Base-by-base conservation (phyloP, 2,888 invertebrate species). In the Gortyna flavago region DNA sequence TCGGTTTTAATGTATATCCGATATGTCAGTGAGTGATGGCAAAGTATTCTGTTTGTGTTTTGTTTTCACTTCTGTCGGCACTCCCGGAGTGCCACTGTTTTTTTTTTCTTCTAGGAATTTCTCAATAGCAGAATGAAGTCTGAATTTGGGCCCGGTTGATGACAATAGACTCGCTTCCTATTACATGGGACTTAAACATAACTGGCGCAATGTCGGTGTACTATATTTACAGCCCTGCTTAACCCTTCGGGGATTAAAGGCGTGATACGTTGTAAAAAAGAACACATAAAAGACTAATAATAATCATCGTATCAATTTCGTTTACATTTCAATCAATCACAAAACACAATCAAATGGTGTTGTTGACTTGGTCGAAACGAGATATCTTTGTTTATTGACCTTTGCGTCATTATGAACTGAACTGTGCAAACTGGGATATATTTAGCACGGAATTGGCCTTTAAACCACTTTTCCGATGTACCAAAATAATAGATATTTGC, bases 291-390 rank as follows among this genome's bases (percentile, higher is more conserved):
- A 41, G 5, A 18, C 51, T 29, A 62, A 77, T 35, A 68, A 78
- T 66, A 77, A 35, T 70, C 18, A 66, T 21, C 18, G 54, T 57
- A 70, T 72, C 35, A 41, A 76, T 85, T 65, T 64, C 61, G 9
- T 75, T 86, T 41, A 67, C 80, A 74, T 29, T 75, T 38, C 79
- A 84, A 84, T 84, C 84, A 84, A 84, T 84, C 84, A 83, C 44
- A 4, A 25, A 72, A 69, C n/a, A 65, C 69, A 83, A 86, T 79
- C 68, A 48, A 79, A 84, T 84, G 59, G 70, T 68, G 68, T 65
- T 85, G 48, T 78, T 78, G 73, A 74, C 68, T 78, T 32, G n/a
- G 7, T 38, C 38, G 86, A 61, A 85, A 85, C 38, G 13, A 25
- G 62, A 83, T 82, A 61, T 66, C 29, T 57, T 48, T 72, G 61